A percentile compares a stretch with the other conserved stretches of the same genome.
These are phyloP conservation scores for Mesocentrotus franciscanus DNA, from an alignment of 53 echinoderm and acorn worm species.

Conservation along the genomic window DNA sequence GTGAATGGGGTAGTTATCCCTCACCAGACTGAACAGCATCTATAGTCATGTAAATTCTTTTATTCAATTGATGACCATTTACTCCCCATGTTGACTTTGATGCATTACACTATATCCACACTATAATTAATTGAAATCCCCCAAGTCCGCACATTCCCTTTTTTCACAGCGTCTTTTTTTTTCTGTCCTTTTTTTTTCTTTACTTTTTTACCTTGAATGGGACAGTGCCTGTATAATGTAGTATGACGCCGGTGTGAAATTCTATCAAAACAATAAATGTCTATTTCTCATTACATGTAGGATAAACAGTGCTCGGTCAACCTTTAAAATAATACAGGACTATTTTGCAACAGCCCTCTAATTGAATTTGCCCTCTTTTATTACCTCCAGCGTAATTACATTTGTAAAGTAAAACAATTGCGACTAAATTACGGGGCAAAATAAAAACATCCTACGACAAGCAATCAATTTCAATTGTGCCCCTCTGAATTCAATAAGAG, in stretches of 20 bases:
- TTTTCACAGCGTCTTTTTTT: background rate
- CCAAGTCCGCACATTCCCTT: background rate
- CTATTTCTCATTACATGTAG: constrained; percentile 37
- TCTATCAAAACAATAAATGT: constrained; percentile 49
- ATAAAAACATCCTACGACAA: constrained; percentile 48
- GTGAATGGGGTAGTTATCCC: background rate
- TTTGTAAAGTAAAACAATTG: constrained; percentile 71
- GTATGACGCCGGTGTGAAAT: background rate
- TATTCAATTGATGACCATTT: constrained; percentile 47
- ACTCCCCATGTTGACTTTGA: constrained; percentile 5
- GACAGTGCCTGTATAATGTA: background rate
- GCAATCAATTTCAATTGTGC: constrained; percentile 67
- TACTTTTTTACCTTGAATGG: background rate
- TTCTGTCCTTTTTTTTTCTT: background rate
- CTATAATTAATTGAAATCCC: constrained; percentile 48
- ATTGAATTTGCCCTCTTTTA: constrained; percentile 64
- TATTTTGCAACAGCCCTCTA: constrained; percentile 49
- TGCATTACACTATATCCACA: constrained; percentile 26
- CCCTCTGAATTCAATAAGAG: constrained; percentile 66
- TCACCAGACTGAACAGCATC: background rate
- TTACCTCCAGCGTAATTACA: constrained; percentile 64
- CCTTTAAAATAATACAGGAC: constrained; percentile 35
- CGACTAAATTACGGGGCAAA: constrained; percentile 67
- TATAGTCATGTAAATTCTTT: constrained; percentile 5
- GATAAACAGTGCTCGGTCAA: constrained; percentile 25